A percentile compares a stretch with the other conserved stretches of the same genome.
phyloP scores from a whole-genome alignment of 2,113 vertebrate genomes.

The Callionymus lyra region DNA sequence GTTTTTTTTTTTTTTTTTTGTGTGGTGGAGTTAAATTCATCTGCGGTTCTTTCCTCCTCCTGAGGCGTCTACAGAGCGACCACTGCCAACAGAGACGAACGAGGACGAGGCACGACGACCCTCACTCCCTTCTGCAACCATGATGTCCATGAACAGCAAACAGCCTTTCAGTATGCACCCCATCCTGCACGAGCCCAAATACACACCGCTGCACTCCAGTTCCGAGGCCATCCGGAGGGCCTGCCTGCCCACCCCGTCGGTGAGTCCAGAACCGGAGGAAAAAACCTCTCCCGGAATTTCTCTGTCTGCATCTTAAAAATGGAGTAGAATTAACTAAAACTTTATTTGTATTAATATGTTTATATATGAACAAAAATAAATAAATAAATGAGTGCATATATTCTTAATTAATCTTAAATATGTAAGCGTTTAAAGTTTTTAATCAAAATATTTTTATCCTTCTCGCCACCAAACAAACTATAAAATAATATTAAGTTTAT shows the following conservation, averaged over 20 bases:
- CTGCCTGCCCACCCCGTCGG: slow-evolving; percentile 80
- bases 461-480: too few species aligned
- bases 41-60: not conserved
- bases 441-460: too few species aligned
- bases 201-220: slow-evolving; percentile 81
- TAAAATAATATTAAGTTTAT: too few species aligned
- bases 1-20: not conserved
- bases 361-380: too few species aligned
- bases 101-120: slow-evolving; percentile 46
- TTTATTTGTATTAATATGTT: too few species aligned
- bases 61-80: slow-evolving; percentile 17
- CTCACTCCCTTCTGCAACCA: slow-evolving; percentile 58
- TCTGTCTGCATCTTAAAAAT: too few species aligned
- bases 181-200: slow-evolving; percentile 85
- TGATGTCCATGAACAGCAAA: slow-evolving; percentile 97
- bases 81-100: slow-evolving; percentile 39
- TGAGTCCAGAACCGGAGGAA: slow-evolving; percentile 57
- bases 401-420: too few species aligned
- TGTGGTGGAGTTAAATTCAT: too few species aligned
- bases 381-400: too few species aligned
- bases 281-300: too few species aligned
- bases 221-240: slow-evolving; percentile 84
- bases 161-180: slow-evolving; percentile 89
- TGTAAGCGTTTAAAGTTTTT: too few species aligned
- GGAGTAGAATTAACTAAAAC: too few species aligned